Base-by-base conservation (phyloP, 2,888 invertebrate genomes). In the Lochmaea capreae region DNA sequence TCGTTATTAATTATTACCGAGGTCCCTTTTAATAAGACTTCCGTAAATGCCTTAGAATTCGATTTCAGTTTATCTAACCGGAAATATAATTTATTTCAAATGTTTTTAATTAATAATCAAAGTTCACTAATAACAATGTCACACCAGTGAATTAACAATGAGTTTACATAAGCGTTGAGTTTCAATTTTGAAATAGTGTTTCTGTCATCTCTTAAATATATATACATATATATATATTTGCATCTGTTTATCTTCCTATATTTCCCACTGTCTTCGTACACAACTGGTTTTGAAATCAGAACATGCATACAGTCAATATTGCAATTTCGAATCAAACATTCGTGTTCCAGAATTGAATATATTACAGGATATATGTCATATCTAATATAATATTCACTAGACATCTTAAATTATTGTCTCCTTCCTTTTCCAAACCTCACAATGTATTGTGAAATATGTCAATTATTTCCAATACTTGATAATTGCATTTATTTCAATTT, bases 221-320 rank as follows among this genome's bases (percentile, higher is more conserved):
- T 26, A 4, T 26, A 5, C 4, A 5, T 26, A 2, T 33, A 33
- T 33, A 18, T 16, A 54, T 54, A n/a, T 54, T 52, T 16, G 52
- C 52, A 54, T 16, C 52, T 54, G 52, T 54, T 18, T 18, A 54
- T 54, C 18, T 18, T 54, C 54, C 54, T 6, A 54, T 3, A 54
- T 54, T 16, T 54, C 54, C 18, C 54, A 11, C 16, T 54, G 54
- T 54, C 54, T 54, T 18, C 9, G 54, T 18, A 54, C 54, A 54
- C 18, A 54, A 54, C 54, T 54, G 54, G 54, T 54, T 54, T 54
- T 10, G 54, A 54, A 54, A 54, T 54, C 54, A 18, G 54, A 18
- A 18, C 54, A 54, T 54, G 18, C 18, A 54, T 54, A 54, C 54
- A 54, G 54, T 54, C 54, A 54, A 54, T 54, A 54, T 54, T 54